These are phyloP conservation scores for Colistium nudipinnis DNA, from an alignment of 2,113 vertebrate genomes.

Conservation along the genomic window DNA sequence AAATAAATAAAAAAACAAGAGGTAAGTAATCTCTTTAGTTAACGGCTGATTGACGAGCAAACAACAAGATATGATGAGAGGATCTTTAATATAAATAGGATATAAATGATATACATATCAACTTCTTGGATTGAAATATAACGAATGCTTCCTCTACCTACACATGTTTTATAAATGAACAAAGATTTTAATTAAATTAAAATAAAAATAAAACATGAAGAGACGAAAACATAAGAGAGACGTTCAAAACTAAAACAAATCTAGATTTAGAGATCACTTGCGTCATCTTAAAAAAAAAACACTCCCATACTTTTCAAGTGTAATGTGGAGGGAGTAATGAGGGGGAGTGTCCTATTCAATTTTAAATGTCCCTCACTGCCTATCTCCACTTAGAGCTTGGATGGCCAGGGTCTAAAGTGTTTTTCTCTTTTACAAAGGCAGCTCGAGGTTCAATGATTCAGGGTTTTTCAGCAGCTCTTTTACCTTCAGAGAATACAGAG, in stretches of 20 bases:
- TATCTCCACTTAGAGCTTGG: conserved; percentile 13
- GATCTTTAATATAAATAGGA: too few relatives aligned
- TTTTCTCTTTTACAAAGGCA: conserved; percentile 3
- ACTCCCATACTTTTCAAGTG: not conserved
- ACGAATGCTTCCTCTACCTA: not conserved
- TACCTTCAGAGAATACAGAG: not conserved
- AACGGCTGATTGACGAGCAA: not conserved
- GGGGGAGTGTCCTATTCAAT: conserved; percentile 51
- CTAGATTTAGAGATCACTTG: not conserved
- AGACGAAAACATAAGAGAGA: too few relatives aligned
- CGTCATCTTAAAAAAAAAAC: not conserved
- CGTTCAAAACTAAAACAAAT: not conserved
- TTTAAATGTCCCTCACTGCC: not conserved
- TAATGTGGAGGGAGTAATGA: conserved; percentile 34
- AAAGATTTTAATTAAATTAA: not conserved
- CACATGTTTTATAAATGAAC: not conserved
- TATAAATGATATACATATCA: too few relatives aligned
- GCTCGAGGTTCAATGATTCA: not conserved
- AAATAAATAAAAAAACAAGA: not conserved
- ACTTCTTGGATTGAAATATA: not conserved
- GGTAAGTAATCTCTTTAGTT: not conserved
- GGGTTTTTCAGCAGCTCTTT: not conserved
- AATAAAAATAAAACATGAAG: too few relatives aligned
- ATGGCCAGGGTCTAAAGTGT: conserved; percentile 25
- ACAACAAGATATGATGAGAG: too few relatives aligned